These are phyloP conservation scores for Diogma glabrata DNA, from an alignment of 2,888 invertebrate genomes.

Conservation along the genomic window DNA sequence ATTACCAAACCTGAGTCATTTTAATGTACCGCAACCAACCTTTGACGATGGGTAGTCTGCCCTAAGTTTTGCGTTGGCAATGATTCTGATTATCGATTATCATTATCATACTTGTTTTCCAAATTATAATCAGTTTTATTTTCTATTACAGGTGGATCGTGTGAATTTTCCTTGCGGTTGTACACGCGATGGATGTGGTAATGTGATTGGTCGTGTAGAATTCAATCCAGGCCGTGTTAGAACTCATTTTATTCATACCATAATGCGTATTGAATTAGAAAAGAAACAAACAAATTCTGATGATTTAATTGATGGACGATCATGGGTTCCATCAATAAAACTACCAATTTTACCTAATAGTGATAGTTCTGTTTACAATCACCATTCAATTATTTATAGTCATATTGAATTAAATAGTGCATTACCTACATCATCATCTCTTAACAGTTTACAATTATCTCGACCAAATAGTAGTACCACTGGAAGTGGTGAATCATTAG, in stretches of 20 bases:
- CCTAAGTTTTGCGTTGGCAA: too few relatives aligned
- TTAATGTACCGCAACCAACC: too few relatives aligned
- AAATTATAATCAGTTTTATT: constrained; percentile 16
- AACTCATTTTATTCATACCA: constrained; percentile 93
- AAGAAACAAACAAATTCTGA: constrained; percentile 55
- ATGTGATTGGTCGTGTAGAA: constrained; percentile 85
- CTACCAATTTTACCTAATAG: not conserved
- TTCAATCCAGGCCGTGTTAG: constrained; percentile 92
- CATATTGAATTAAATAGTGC: not conserved
- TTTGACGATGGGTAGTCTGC: too few relatives aligned
- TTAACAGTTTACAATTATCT: not conserved
- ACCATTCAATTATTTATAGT: constrained; percentile 5
- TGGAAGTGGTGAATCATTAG: constrained; percentile 13
- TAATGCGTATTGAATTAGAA: constrained; percentile 85
- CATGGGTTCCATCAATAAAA: constrained; percentile 1
- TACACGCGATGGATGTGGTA: constrained; percentile 85
- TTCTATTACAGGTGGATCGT: constrained; percentile 62
- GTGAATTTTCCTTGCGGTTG: constrained; percentile 95
- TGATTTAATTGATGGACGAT: not conserved
- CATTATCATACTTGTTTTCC: too few relatives aligned
- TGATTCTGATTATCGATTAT: not conserved
- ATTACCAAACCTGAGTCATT: too few relatives aligned
- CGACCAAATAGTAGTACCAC: not conserved
- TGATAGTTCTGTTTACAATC: not conserved
- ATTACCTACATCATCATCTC: too few relatives aligned